Evolutionary conservation across 2,888 invertebrate genomes (phyloP).

Genomic region (Euclidia mi): DNA sequence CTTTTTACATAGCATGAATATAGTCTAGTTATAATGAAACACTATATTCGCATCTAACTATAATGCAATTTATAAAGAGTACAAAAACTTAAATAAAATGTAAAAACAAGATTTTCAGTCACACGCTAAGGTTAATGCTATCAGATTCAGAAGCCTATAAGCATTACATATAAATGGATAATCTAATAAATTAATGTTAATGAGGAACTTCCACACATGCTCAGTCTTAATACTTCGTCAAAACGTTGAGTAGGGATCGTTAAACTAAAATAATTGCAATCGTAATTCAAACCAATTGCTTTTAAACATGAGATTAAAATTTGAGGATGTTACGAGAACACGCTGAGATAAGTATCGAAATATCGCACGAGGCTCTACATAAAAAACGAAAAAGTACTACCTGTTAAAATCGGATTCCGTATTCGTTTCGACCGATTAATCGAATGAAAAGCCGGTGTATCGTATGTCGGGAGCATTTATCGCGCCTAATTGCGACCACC

Average conservation of each 20-base stretch:
- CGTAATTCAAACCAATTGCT: constrained; percentile 30
- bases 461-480: constrained; percentile 84
- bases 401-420: constrained; percentile 81
- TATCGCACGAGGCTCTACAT: constrained; percentile 75
- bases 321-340: constrained; percentile 52
- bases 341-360: constrained; percentile 65
- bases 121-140: constrained; percentile 1
- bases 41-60: no score
- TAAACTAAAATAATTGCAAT: constrained; percentile 30
- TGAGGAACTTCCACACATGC: constrained; percentile 5
- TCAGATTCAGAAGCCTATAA: not conserved
- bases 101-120: no score
- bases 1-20: no score
- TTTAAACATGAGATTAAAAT: constrained; percentile 48
- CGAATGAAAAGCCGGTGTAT: constrained; percentile 79
- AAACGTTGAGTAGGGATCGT: constrained; percentile 18
- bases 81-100: no score
- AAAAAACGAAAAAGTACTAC: constrained; percentile 80
- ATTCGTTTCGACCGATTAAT: constrained; percentile 82
- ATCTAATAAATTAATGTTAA: constrained; percentile 9
- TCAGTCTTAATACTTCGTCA: constrained; percentile 18
- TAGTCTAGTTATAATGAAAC: no score
- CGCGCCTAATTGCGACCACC: constrained; percentile 87
- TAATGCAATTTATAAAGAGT: no score
- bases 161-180: not conserved